phyloP scores from a whole-genome alignment of 2,797 vertebrate species.

The Poeciliopsis paucimaculata region DNA sequence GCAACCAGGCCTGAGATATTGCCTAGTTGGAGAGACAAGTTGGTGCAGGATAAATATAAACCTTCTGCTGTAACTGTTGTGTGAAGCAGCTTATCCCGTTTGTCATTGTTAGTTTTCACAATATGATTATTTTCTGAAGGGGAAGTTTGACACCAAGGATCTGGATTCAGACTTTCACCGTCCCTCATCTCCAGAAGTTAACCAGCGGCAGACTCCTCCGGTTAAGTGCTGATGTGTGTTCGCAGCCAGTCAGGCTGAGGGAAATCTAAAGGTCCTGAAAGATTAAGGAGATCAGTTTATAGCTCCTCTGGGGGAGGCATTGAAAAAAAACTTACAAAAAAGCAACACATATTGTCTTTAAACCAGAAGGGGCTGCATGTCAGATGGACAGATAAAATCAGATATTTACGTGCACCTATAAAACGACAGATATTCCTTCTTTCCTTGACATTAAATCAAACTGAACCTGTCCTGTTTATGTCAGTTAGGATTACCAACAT shows the following conservation, averaged over 20 bases:
- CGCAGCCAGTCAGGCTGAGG: constrained; percentile 65
- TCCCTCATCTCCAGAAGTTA: constrained; percentile 42
- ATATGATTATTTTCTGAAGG: background rate
- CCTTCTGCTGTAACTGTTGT: constrained; percentile 42
- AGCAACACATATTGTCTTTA: constrained; percentile 47
- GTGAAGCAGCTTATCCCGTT: constrained; percentile 9
- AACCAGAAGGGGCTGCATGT: constrained; percentile 38
- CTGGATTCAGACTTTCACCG: constrained; percentile 33
- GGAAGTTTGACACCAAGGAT: constrained; percentile 7
- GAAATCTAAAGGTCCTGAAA: constrained; percentile 67
- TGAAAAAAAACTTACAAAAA: constrained; percentile 10
- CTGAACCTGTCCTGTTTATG: background rate
- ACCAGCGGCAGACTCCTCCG: constrained; percentile 38
- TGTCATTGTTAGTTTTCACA: constrained; percentile 6
- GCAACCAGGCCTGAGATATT: constrained; percentile 71
- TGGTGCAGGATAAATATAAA: constrained; percentile 63
- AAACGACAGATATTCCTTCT: background rate
- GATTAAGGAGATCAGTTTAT: constrained; percentile 73
- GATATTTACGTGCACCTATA: background rate
- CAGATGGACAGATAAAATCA: background rate
- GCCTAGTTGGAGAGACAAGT: constrained; percentile 43
- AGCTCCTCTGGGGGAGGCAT: constrained; percentile 41
- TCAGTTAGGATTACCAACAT: background rate
- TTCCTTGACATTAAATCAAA: background rate
- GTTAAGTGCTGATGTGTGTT: constrained; percentile 63